Base-by-base conservation (phyloP, 30 jellyfish, hydroid and myxozoan genomes). In the Aurelia sp. region DNA sequence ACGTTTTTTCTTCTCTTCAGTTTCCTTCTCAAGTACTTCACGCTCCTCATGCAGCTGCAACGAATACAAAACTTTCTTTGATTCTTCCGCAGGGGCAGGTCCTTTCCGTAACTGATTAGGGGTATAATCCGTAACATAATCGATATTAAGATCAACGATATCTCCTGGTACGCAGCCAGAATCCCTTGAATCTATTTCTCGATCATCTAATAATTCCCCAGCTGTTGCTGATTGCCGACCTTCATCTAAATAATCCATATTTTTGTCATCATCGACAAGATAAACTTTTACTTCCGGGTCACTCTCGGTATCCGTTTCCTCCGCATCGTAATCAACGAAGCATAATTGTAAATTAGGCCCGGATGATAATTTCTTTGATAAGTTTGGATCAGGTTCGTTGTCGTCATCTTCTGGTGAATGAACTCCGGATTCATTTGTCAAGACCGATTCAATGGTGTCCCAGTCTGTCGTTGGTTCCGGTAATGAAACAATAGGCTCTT, bases 111-210 rank as follows among this genome's bases (percentile, higher is more conserved):
- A 67, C 80, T 73, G 90, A 40, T 75, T 72, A 1, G 88, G 91
- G 21, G 88, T 68, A 71, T 40, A 67, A 76, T 89, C 97, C 63
- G 97, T 89, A 11, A 89, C 97, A 69, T 80, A 80, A 44, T 89
- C 97, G 18, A 89, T 89, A 72, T 81, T 89, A 30, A 89, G 59
- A 72, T 89, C 97, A 18, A 83, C 92, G 3, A 89, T 63, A 72
- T 89, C 97, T 19, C 97, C 97, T 5, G 97, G 97, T 17, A 89
- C 92, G 67, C 91, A 89, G n/a, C 97, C 97, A 41, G 92, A 80
- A 64, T 89, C 97, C 58, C 92, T 55, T 12, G 97, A 89, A 63
- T 89, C 97, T 33, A 89, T 55, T 61, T 89, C 97, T 16, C 97
- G 90, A 17, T 89, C 92, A 38, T 80, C 80, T 13, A 67, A 17